These are phyloP conservation scores for Lasioglossum calceatum DNA, from an alignment of 2,888 invertebrate genomes.

Conservation along the genomic window DNA sequence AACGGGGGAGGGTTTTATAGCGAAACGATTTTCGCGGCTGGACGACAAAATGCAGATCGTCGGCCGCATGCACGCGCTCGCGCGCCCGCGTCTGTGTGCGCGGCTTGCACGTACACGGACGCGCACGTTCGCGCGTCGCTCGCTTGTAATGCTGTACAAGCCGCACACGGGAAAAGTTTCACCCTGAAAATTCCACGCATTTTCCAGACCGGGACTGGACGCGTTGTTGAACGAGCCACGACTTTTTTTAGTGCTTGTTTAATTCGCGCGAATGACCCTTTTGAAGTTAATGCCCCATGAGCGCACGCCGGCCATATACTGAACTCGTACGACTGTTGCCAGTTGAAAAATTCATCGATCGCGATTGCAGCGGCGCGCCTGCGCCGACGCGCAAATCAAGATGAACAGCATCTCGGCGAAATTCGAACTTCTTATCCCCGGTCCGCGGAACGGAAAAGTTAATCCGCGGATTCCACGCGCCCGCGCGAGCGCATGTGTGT, in stretches of 20 bases:
- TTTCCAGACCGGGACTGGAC: slow-evolving; percentile 58
- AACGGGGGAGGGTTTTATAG: slow-evolving; percentile 55
- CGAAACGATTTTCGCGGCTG: slow-evolving; percentile 67
- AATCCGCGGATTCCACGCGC: slow-evolving; percentile 18
- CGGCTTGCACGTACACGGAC: background rate
- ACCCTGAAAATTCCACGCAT: slow-evolving; percentile 68
- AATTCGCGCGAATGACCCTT: slow-evolving; percentile 70
- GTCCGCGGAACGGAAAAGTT: slow-evolving; percentile 41
- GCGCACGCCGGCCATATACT: slow-evolving; percentile 60
- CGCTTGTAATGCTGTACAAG: slow-evolving; percentile 37
- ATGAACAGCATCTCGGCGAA: slow-evolving; percentile 19
- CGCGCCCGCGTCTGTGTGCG: background rate
- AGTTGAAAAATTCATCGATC: slow-evolving; percentile 71
- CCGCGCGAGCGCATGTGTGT: background rate
- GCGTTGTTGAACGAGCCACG: slow-evolving; percentile 61
- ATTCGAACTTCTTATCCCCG: slow-evolving; percentile 45
- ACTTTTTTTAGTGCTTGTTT: slow-evolving; percentile 74
- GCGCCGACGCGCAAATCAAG: background rate
- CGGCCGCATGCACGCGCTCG: slow-evolving; percentile 7
- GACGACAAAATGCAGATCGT: slow-evolving; percentile 62
- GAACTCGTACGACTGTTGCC: slow-evolving; percentile 68
- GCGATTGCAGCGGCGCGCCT: slow-evolving; percentile 10
- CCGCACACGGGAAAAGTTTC: slow-evolving; percentile 51
- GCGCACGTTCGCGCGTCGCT: background rate
- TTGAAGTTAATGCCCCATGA: slow-evolving; percentile 74